Evolutionary conservation across 1,140 invertebrate genomes (phyloP).

Genomic region (Leptinotarsa defecta): DNA sequence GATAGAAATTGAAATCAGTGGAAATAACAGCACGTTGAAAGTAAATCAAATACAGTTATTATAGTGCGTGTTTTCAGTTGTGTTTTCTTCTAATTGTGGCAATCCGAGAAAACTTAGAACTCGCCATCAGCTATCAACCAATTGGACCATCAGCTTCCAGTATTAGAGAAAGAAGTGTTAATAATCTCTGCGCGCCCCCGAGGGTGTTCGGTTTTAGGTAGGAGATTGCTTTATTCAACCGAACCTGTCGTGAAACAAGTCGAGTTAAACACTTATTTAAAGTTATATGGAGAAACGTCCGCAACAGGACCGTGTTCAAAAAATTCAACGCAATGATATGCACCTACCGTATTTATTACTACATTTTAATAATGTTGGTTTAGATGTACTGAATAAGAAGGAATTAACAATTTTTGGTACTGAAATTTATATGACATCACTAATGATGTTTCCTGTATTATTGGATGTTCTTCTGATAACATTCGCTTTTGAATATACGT

Average conservation of each 20-base stretch:
- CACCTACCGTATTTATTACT: too few species aligned
- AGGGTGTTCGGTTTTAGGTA: conserved; percentile 15
- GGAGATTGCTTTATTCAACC: conserved; percentile 35
- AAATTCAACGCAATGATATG: background rate
- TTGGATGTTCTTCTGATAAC: too few species aligned
- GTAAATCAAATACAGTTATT: too few species aligned
- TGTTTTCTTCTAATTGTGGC: background rate
- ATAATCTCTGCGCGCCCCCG: conserved; percentile 11
- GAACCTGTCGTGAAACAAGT: conserved; percentile 24
- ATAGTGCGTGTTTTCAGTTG: background rate
- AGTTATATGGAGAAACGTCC: conserved; percentile 3
- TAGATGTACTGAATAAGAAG: too few species aligned
- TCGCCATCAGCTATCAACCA: conserved; percentile 4
- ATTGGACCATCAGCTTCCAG: conserved; percentile 12
- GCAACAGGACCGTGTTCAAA: background rate
- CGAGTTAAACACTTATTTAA: conserved; percentile 38
- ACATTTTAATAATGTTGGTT: too few species aligned
- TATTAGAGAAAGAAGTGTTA: conserved; percentile 20
- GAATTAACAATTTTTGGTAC: too few species aligned
- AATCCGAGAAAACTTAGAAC: background rate
- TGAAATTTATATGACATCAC: too few species aligned
- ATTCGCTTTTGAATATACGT: too few species aligned
- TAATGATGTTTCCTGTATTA: too few species aligned
- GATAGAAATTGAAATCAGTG: too few species aligned
- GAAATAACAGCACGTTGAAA: too few species aligned